Evolutionary conservation across 92 coral and sea anemone species (phyloP).

Genomic region (Ricordea florida): DNA sequence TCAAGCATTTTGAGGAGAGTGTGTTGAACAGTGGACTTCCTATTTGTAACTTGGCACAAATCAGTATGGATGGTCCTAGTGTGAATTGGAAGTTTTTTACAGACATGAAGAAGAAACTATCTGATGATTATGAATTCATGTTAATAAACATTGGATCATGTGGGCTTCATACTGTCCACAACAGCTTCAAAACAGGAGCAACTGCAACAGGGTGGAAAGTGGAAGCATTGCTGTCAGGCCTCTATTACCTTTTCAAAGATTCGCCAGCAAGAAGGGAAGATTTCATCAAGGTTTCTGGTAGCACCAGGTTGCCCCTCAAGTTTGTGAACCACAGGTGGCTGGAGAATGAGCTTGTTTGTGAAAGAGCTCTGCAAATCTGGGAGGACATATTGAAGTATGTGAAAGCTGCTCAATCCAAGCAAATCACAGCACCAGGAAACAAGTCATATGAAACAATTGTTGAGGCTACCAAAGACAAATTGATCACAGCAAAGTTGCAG

Average conservation of each 20-base stretch:
- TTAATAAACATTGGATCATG: too few species aligned
- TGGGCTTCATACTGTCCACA: slow-evolving; percentile 38
- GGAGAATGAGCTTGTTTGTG: slow-evolving; percentile 41
- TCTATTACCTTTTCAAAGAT: slow-evolving; percentile 51
- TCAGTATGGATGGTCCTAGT: slow-evolving; percentile 57
- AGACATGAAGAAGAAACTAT: slow-evolving; percentile 4
- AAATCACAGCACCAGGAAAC: slow-evolving; percentile 30
- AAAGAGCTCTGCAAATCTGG: slow-evolving; percentile 33
- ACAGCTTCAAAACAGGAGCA: slow-evolving; percentile 39
- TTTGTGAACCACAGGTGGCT: slow-evolving; percentile 47
- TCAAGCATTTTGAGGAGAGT: background rate
- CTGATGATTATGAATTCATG: slow-evolving; percentile 16
- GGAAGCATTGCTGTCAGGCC: slow-evolving; percentile 38
- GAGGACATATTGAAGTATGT: slow-evolving; percentile 32
- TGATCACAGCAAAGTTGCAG: too few species aligned
- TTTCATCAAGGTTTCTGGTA: slow-evolving; percentile 29
- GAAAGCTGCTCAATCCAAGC: slow-evolving; percentile 31
- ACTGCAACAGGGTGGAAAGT: slow-evolving; percentile 24
- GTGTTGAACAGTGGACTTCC: slow-evolving; percentile 1
- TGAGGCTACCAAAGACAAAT: too few species aligned
- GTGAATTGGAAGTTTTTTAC: slow-evolving; percentile 43
- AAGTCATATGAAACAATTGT: slow-evolving; percentile 38
- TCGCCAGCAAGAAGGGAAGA: slow-evolving; percentile 49
- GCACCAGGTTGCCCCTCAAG: slow-evolving; percentile 41
- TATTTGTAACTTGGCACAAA: slow-evolving; percentile 22